A percentile compares a stretch with the other conserved stretches of the same genome.
These are phyloP conservation scores for Himalopsyche tibetana DNA, from an alignment of 2,888 invertebrate genomes.

Conservation along the genomic window DNA sequence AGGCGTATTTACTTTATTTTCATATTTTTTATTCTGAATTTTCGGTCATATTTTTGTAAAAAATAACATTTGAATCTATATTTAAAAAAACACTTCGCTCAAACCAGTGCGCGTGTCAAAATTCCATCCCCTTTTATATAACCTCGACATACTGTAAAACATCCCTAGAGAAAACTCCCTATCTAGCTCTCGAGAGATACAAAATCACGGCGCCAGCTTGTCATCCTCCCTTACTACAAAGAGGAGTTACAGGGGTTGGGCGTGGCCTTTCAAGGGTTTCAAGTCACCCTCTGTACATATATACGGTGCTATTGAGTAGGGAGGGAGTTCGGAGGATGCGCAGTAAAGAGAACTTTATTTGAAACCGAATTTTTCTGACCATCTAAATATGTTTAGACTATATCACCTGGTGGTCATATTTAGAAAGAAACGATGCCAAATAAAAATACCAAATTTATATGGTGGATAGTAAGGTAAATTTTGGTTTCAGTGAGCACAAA, in stretches of 20 bases:
- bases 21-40: no score
- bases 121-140: not conserved
- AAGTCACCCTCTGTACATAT: slow-evolving; percentile 13
- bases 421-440: no score
- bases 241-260: slow-evolving; percentile 4
- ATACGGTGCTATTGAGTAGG: not conserved
- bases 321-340: slow-evolving; percentile 19
- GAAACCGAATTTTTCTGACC: no score
- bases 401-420: no score
- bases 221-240: slow-evolving; percentile 1
- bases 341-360: not conserved
- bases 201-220: not conserved
- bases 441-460: no score
- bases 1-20: no score
- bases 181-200: slow-evolving; percentile 4
- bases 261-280: slow-evolving; percentile 20
- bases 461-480: no score
- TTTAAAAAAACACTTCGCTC: no score
- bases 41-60: no score
- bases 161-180: not conserved
- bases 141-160: slow-evolving; percentile 8
- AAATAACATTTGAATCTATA: no score
- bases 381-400: no score
- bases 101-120: not conserved
- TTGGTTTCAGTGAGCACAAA: no score